Conservation (phyloP, 2,797 vertebrate species). For the Ammospiza maritima region DNA sequence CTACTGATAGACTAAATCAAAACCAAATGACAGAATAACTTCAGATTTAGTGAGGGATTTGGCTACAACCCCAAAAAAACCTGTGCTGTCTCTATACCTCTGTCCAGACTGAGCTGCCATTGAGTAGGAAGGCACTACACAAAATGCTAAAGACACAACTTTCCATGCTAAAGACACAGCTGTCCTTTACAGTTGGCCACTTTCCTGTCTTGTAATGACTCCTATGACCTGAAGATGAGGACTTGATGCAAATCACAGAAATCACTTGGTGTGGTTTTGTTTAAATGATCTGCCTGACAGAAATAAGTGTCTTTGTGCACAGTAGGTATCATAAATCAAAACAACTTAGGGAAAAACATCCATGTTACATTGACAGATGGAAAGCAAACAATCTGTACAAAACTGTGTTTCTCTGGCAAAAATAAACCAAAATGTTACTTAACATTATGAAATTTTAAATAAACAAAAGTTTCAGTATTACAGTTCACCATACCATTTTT, state of each 20-base stretch:
- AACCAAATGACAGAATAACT: not conserved
- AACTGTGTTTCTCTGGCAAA: slow-evolving; percentile 12
- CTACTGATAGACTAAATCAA: not conserved
- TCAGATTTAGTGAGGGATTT: not conserved
- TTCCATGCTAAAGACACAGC: not conserved
- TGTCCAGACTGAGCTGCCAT: not conserved
- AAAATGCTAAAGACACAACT: not conserved
- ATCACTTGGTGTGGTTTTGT: not conserved
- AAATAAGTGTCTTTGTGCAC: not conserved
- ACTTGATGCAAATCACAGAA: not conserved
- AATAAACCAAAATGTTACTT: not conserved
- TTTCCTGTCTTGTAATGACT: not conserved
- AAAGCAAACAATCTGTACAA: not conserved
- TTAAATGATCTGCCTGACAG: not conserved
- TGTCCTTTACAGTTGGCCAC: not conserved
- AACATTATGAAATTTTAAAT: slow-evolving; percentile 45
- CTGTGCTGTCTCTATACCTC: not conserved
- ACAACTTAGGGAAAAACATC: not conserved
- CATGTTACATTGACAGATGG: not conserved
- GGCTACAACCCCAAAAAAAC: not conserved
- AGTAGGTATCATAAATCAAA: slow-evolving; percentile 7
- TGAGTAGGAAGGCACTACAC: not conserved
- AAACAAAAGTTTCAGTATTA: slow-evolving; percentile 47
- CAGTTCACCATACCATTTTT: not conserved
- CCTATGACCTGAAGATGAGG: not conserved